Base-by-base conservation (phyloP, 2,888 invertebrate genomes). In the Perizoma affinitatum region DNA sequence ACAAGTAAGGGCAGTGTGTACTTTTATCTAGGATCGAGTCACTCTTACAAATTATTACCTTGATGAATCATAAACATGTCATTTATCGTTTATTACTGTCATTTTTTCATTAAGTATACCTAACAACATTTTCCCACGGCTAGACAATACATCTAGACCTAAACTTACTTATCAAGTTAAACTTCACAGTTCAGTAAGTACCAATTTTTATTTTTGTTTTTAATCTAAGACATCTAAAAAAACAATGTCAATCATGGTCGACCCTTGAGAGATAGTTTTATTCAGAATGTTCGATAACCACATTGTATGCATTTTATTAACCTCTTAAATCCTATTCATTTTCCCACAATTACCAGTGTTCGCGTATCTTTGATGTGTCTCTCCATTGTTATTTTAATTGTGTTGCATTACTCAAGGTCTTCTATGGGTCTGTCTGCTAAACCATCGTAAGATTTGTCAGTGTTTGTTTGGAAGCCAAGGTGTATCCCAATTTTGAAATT, bases 331-430 rank as follows among this genome's bases (percentile, higher is more conserved):
- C 40, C 38, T 62, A 48, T 51, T 49, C n/a, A 46, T 54, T 67
- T 73, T 75, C 71, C 65, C 71, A 63, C 54, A 62, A 35, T 54
- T 63, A 63, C 47, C 45, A 50, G 22, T 22, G 22, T 54, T 78
- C 61, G 81, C 81, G 76, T 83, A 82, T 65, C 63, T 60, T 72
- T 38, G 68, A 76, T 78, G 72, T 72, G 62, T 76, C 69, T 70
- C 70, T 54, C 63, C 70, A 90, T 90, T 90, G 89, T 90, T 88
- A 76, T 73, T 63, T 63, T 85, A 87, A 88, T 88, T 85, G 78
- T 76, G 67, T 70, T 84, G 81, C 79, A 80, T 71, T 68, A 67
- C 66, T 65, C 87, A 90, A 88, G 90, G 90, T 71, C 78, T 69
- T 63, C 33, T 63, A 78, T 78, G 68, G 73, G 62, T 62, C 51